Base-by-base conservation (phyloP, 2,797 vertebrate genomes). In the Channa striata region DNA sequence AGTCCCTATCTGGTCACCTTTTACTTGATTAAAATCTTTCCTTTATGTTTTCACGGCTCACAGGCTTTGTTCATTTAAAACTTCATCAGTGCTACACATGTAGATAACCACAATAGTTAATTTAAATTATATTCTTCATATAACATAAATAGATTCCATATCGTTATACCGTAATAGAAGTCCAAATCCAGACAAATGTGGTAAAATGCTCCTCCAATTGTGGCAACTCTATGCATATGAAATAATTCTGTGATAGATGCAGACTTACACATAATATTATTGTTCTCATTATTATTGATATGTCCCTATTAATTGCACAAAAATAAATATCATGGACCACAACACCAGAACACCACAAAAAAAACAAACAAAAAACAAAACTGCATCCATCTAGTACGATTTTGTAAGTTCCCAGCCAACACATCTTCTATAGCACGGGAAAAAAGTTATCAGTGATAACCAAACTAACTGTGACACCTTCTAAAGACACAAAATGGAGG, bases 401-500 rank as follows among this genome's bases (percentile, higher is more conserved):
- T 14, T 10, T 5, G 10, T 30, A 34, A 30, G 7, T 52, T 61
- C 4, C 14, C 39, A 46, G 40, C 39, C 43, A 33, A n/a, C 17
- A 34, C 17, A 44, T 42, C 30, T 36, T 58, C 33, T 19, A n/a
- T 21, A 64, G 33, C 0, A n/a, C 6, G 19, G 5, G 52, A 30
- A 36, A 59, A 51, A 75, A 63, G 71, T 67, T 46, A 49, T 77
- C 65, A 72, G 59, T 37, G 65, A 59, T 70, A 84, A 75, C 51
- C 21, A 66, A 84, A 88, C 53, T 49, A 67, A 62, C 68, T 61
- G 33, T 77, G 78, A 73, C 81, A 64, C 74, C 70, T 78, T 87
- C 77, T 86, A 89, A 86, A 83, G 74, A 67, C 65, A 74, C 60
- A 81, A 87, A 86, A 89, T 13, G 49, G 58, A 78, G 62, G 54